Base-by-base conservation (phyloP, 92 coral and sea anemone species). In the Phenganax subtilis region DNA sequence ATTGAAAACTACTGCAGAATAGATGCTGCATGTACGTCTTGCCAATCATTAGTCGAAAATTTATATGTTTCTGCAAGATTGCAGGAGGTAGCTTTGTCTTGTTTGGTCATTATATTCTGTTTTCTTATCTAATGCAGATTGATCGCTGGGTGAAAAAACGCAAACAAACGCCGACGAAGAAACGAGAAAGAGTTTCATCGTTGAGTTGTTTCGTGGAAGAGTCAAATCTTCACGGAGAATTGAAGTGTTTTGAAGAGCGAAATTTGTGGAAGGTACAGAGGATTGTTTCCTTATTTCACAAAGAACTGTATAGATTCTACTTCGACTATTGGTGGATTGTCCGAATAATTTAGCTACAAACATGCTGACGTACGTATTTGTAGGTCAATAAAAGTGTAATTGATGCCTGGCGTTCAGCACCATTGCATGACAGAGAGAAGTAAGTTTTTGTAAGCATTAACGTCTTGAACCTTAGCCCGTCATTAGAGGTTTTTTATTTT, bases 141-240 rank as follows among this genome's bases (percentile, higher is more conserved):
- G 81, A 66, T 58, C 90, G 85, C 71, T 91, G 93, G 97, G 64
- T 56, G 51, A 89, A 70, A 75, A 93, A 89, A 67, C 73, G 89
- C 11, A 30, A 58, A 2, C 81, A 54, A 27, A 75, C 81, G 6
- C 82, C 73, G 29, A 62, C 80, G 62, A 68, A 71, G 27, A 60
- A 81, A 77, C 62, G 65, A 1, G 14, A 54, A 7, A 85, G 90
- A 31, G 81, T 74, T 25, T 89, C 97, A 3, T 89, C 97, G 12
- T 89, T 89, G 82, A 92, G 85, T 60, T 71, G 15, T 10, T 89
- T 91, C 75, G 90, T 90, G 1, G 66, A 71, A 71, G 90, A 88
- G 37, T 81, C 86, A 57, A 58, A 37, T 80, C 75, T 76, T 71
- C 88, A 86, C 60, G 83, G 59, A 14, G 27, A 57, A 52, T 52